Evolutionary conservation across 2,113 vertebrate genomes (phyloP).

Genomic region (Phyllopteryx taeniolatus): DNA sequence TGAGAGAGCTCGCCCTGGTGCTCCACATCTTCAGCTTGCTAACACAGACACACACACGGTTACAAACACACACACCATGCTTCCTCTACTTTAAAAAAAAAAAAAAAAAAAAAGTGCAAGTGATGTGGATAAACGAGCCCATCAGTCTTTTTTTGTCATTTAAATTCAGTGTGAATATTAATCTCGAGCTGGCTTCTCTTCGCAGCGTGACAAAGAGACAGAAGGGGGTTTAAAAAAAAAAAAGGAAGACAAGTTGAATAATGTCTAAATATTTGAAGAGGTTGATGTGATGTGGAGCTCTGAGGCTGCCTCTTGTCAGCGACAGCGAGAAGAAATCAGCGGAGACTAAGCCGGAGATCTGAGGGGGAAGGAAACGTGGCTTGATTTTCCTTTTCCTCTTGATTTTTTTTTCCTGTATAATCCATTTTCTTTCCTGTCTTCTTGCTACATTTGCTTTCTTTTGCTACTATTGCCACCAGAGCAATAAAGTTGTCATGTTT

Average conservation of each 20-base stretch:
- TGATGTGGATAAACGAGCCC: conserved; percentile 66
- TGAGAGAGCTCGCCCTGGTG: not conserved
- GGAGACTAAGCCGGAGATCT: conserved; percentile 59
- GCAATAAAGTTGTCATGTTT: too few relatives aligned
- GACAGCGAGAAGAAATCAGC: conserved; percentile 57
- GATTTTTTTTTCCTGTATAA: conserved; percentile 10
- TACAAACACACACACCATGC: conserved; percentile 18
- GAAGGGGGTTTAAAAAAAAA: conserved; percentile 1
- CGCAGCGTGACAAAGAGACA: conserved; percentile 29
- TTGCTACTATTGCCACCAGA: not conserved
- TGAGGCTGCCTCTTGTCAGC: conserved; percentile 53
- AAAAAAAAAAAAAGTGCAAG: conserved; percentile 56
- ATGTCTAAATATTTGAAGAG: conserved; percentile 69
- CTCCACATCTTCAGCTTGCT: not conserved
- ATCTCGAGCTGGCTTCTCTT: conserved; percentile 44
- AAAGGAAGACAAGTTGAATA: conserved; percentile 49
- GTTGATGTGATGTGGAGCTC: conserved; percentile 64
- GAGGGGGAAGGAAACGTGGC: conserved; percentile 46
- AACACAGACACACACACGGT: conserved; percentile 10
- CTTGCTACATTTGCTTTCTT: conserved; percentile 16
- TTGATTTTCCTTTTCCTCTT: conserved; percentile 12
- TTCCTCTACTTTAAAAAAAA: conserved; percentile 54
- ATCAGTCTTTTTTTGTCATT: conserved; percentile 52
- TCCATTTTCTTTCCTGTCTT: conserved; percentile 17
- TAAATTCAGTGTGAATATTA: conserved; percentile 61